These are phyloP conservation scores for Peucedramus taeniatus DNA, from an alignment of 2,113 vertebrate genomes.

Conservation along the genomic window DNA sequence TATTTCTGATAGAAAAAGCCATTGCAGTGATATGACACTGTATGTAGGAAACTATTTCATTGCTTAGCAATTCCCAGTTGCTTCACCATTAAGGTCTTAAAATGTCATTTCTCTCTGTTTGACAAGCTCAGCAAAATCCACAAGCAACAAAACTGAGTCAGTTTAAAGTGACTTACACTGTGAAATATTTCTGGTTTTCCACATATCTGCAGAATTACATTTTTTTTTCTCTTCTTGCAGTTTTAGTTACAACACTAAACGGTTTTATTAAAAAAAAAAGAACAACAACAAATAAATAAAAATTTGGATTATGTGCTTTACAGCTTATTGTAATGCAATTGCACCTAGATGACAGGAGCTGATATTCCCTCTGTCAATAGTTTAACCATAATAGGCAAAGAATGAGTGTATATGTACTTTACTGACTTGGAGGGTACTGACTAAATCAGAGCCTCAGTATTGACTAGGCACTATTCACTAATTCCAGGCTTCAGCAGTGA, in stretches of 20 bases:
- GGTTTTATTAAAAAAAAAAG: neutral
- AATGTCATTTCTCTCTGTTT: neutral
- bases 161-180: neutral
- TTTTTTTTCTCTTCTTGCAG: neutral
- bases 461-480: neutral
- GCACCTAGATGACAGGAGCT: neutral
- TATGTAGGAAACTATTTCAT: neutral
- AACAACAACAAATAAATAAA: neutral
- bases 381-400: neutral
- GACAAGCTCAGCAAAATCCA: conserved; percentile 23
- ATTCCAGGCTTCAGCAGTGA: neutral
- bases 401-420: neutral
- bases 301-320: neutral
- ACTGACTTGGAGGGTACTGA: neutral
- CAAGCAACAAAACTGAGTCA: rapidly evolving
- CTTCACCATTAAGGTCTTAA: neutral
- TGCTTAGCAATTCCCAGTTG: conserved; percentile 18
- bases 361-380: neutral
- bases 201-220: neutral
- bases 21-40: neutral
- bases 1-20: neutral
- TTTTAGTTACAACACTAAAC: neutral
- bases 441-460: neutral
- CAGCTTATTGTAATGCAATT: neutral
- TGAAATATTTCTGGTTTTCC: neutral